Evolutionary conservation across 2,113 vertebrate genomes (phyloP).

Genomic region (Rallus limicola): DNA sequence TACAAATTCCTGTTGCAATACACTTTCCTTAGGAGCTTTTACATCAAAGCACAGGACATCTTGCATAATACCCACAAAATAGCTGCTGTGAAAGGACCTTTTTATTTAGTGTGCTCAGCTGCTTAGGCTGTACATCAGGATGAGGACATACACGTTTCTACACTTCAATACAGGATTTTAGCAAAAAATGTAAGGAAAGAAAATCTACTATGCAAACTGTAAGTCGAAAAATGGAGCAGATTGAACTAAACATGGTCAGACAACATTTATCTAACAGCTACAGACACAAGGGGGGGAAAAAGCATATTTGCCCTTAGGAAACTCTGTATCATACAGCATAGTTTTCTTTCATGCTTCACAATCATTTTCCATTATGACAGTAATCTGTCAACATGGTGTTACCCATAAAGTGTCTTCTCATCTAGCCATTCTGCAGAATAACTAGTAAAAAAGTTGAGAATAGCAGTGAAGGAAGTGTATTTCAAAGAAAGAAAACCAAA

Average conservation of each 20-base stretch:
- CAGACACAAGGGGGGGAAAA: background rate
- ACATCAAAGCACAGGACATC: slow-evolving; percentile 3
- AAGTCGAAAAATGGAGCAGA: slow-evolving; percentile 29
- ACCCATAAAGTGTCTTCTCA: background rate
- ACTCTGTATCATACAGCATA: background rate
- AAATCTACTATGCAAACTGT: background rate
- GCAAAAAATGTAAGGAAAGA: background rate
- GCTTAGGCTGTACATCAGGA: background rate
- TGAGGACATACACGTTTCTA: background rate
- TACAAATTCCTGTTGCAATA: slow-evolving; percentile 2
- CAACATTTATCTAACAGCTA: slow-evolving; percentile 20
- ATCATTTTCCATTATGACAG: background rate
- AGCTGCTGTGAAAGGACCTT: background rate
- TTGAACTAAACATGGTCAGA: background rate
- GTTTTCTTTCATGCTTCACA: background rate
- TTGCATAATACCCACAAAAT: slow-evolving; percentile 12
- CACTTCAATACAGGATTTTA: background rate
- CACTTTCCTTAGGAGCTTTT: slow-evolving; percentile 1
- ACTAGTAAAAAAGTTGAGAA: background rate
- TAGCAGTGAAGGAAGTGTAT: background rate
- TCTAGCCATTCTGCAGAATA: background rate
- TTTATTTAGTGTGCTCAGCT: slow-evolving; percentile 1
- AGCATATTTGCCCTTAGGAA: background rate
- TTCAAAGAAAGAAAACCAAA: background rate
- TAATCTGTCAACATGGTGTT: background rate